phyloP scores from a whole-genome alignment of 1,140 invertebrate genomes.

The Diabrotica virgifera region DNA sequence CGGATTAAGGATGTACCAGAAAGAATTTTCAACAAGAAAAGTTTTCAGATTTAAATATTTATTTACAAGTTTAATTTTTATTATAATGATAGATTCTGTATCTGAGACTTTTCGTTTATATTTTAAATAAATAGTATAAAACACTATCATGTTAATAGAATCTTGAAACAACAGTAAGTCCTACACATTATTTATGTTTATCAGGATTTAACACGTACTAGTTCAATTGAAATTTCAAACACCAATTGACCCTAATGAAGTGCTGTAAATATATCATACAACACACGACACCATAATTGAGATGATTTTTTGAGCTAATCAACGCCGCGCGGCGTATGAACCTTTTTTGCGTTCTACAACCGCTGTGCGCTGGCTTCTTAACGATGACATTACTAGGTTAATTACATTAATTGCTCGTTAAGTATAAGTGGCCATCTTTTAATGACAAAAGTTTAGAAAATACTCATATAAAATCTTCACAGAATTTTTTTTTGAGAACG shows the following conservation, averaged over 20 bases:
- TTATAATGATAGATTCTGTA: too few relatives aligned
- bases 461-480: too few relatives aligned
- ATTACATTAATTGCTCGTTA: neutral
- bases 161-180: neutral
- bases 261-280: constrained; percentile 3
- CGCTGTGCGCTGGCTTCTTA: neutral
- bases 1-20: too few relatives aligned
- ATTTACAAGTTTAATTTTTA: too few relatives aligned
- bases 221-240: neutral
- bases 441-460: neutral
- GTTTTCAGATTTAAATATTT: too few relatives aligned
- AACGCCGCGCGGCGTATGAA: neutral
- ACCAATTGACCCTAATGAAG: constrained; percentile 2
- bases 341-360: constrained; percentile 2
- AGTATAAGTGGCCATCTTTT: neutral
- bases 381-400: neutral
- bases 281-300: constrained; percentile 2
- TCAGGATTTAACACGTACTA: constrained; percentile 1
- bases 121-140: too few relatives aligned
- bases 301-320: constrained; percentile 3
- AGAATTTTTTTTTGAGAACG: too few relatives aligned
- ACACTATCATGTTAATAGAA: neutral
- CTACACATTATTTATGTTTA: neutral
- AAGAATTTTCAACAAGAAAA: too few relatives aligned
- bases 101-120: too few relatives aligned